Evolutionary conservation across 1,140 invertebrate species (phyloP), one percentile per base, ranked within the genome.

Genomic region (Macrotrachela quadricornifera): DNA sequence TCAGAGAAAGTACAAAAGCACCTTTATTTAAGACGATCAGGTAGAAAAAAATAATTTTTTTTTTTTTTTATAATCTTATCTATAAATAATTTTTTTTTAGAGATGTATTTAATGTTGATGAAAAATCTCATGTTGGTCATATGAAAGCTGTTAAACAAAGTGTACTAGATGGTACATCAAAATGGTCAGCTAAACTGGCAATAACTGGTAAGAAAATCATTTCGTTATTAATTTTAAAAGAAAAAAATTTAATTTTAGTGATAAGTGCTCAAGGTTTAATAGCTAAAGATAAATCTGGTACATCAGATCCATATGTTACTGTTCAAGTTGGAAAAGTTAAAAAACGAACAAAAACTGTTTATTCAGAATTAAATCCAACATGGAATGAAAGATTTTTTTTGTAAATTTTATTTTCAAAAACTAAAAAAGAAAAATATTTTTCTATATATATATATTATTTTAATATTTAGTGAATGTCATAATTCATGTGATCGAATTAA

Each of bases 381-480:
- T 99, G 94, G 94, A 88, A 95, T 72, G 92, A 99, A 71, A 96
- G 96, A 73, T 99, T 99, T 74, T 94, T 90, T 73, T 99, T 99
- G 92, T 97, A 76, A 87, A 85, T 85, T 48, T 17, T 15, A 17
- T 50, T 40, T 45, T 21, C 16, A 16, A 14, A 21, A 0, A n/a
- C 50, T 46, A 47, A 21, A 43, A n/a, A 40, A 21, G 18, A 17
- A 14, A 59, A 50, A 36, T 57, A 18, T 55, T 48, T 58, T 17
- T 13, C n/a, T n/a, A n/a, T n/a, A n/a, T n/a, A n/a, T n/a, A n/a
- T n/a, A n/a, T n/a, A n/a, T n/a, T n/a, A n/a, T 44, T 57, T 56
- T 59, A 51, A 54, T 69, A 75, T 60, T 68, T 62, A 96, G 91
- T 70, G 92, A 99, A 69, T 99, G 92, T 65, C 92, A 97, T 71